Evolutionary conservation across 1,140 invertebrate genomes (phyloP), one percentile per base, ranked within the genome.

Genomic region (Sitobion miscanthi): DNA sequence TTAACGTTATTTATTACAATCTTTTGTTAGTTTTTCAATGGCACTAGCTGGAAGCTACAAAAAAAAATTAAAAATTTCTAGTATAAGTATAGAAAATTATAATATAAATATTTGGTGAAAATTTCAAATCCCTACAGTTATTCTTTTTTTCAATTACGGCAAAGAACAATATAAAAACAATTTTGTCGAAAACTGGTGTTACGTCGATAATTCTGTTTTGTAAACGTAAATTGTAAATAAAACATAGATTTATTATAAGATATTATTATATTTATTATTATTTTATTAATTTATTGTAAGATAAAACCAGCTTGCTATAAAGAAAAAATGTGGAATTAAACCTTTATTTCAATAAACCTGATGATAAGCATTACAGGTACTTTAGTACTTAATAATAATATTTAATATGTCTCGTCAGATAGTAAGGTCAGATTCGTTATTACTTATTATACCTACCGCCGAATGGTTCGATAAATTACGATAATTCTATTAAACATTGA

Each of bases 371-470:
- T 35, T 23, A 88, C 54, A 42, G 42, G 42, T 42, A 42, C 42
- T 42, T 42, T 42, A 42, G 5, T 21, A 54, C 14, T 11, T 52
- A 52, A 89, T 35, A n/a, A 35, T 38, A n/a, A 42, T 89, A 49
- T 49, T 35, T 30, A n/a, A 87, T 21, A 45, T 38, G 35, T 2
- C 35, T 38, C 23, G 38, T 38, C n/a, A 38, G 3, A 83, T 38
- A 89, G 35, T 88, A 57, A 89, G 88, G 88, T 89, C 52, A 57
- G 8, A 54, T 89, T 38, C 30, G 25, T 30, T n/a, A 89, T 35
- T 88, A 49, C 5, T 83, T 42, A 35, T 21, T 17, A 38, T 38
- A 88, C 6, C 30, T 21, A 87, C 5, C 47, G 1, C 5, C 47
- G 1, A 47, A 38, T 83, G 35, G 23, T 83, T 83, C 0, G 23